Percentiles rank a stretch among this genome's conserved stretches.
phyloP scores from a whole-genome alignment of 2,797 vertebrate species.

The Anas acuta region DNA sequence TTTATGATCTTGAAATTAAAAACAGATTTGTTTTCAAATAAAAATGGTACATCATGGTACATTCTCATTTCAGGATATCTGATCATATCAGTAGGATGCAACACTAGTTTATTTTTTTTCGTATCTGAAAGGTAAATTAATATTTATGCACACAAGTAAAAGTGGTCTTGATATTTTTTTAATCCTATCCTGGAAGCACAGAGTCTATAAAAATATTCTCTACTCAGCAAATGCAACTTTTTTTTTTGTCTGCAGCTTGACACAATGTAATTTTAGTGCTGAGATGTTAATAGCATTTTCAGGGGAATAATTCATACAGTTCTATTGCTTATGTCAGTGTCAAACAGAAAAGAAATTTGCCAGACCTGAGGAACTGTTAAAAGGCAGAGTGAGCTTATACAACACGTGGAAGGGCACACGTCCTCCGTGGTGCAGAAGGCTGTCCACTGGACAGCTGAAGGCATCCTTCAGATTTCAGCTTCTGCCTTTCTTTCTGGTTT shows the following conservation, averaged over 20 bases:
- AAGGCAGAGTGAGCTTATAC: not conserved
- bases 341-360: not conserved
- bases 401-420: not conserved
- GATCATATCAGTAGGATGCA: not conserved
- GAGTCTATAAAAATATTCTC: not conserved
- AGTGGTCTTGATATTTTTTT: not conserved
- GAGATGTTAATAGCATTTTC: slow-evolving; percentile 37
- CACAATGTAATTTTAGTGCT: slow-evolving; percentile 15
- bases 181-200: not conserved
- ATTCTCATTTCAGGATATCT: not conserved
- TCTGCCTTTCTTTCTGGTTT: not conserved
- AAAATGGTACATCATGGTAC: not conserved
- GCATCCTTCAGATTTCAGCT: not conserved
- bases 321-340: slow-evolving; percentile 15
- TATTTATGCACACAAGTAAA: not conserved
- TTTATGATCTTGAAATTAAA: slow-evolving; percentile 22
- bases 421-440: not conserved
- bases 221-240: not conserved
- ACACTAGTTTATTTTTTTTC: not conserved
- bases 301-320: not conserved
- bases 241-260: not conserved
- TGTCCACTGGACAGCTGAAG: accelerated
- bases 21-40: not conserved
- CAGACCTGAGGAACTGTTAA: not conserved
- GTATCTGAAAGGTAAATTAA: not conserved